Percentiles rank a stretch among this genome's conserved stretches.
phyloP scores from a whole-genome alignment of 1,140 invertebrate genomes.

The Aphaenogaster rudis region DNA sequence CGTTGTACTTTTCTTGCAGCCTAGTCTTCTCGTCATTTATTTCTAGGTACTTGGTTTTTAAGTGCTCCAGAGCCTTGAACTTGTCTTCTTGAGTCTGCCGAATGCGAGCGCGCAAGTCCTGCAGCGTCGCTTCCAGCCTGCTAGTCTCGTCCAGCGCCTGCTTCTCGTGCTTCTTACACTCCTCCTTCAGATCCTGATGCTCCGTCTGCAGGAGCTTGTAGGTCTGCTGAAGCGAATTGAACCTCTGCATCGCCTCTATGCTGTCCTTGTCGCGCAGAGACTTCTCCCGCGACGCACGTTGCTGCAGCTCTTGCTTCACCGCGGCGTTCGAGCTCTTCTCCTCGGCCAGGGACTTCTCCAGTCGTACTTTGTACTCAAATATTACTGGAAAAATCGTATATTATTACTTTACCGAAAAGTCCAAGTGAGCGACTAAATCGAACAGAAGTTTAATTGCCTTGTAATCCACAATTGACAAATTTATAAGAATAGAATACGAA shows the following conservation, averaged over 20 bases:
- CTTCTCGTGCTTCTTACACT: slow-evolving; percentile 81
- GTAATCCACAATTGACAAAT: not conserved
- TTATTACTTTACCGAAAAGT: not conserved
- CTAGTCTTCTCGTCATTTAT: slow-evolving; percentile 78
- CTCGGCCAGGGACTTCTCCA: slow-evolving; percentile 87
- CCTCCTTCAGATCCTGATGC: slow-evolving; percentile 82
- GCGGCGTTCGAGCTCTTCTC: slow-evolving; percentile 86
- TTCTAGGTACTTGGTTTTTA: slow-evolving; percentile 83
- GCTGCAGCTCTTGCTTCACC: slow-evolving; percentile 85
- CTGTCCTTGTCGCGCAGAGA: slow-evolving; percentile 85
- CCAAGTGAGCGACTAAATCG: not conserved
- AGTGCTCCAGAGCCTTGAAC: slow-evolving; percentile 77
- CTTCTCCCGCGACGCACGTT: slow-evolving; percentile 85
- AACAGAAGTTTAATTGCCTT: not conserved
- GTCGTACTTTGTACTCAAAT: slow-evolving; percentile 86
- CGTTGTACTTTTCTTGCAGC: slow-evolving; percentile 81
- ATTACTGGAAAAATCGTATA: slow-evolving; percentile 82
- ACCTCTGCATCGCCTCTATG: slow-evolving; percentile 85
- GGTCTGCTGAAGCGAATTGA: slow-evolving; percentile 85
- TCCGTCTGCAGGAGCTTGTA: slow-evolving; percentile 85
- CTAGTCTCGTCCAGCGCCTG: slow-evolving; percentile 78
- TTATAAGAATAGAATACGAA: not conserved
- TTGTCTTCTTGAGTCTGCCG: slow-evolving; percentile 79
- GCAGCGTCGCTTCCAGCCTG: slow-evolving; percentile 73
- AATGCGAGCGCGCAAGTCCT: slow-evolving; percentile 78